A percentile compares a stretch with the other conserved stretches of the same genome.
phyloP scores from a whole-genome alignment of 1,140 invertebrate species.

The Charaxes varanes region DNA sequence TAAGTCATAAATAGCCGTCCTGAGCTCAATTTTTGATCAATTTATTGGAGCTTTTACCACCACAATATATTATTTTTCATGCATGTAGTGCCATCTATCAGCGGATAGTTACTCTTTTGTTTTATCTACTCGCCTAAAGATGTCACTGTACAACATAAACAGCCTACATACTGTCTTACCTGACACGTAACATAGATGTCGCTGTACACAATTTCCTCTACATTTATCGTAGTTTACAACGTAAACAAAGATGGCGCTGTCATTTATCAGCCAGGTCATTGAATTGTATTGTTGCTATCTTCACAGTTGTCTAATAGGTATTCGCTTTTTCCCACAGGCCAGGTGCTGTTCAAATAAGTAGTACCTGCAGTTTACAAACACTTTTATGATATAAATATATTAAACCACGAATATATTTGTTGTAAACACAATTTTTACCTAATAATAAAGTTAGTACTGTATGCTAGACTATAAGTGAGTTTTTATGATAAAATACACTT shows the following conservation, averaged over 20 bases:
- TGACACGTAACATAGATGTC: not conserved
- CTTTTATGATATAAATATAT: not conserved
- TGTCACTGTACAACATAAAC: not conserved
- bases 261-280: slow-evolving; percentile 23
- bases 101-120: not conserved
- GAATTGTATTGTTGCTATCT: slow-evolving; percentile 21
- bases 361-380: not conserved
- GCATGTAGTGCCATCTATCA: slow-evolving; percentile 7
- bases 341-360: slow-evolving; percentile 8
- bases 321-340: slow-evolving; percentile 26
- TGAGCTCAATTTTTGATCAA: no score
- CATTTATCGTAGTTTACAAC: not conserved
- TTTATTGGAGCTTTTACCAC: no score
- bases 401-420: not conserved
- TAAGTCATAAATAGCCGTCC: no score
- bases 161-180: not conserved
- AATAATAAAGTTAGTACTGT: not conserved
- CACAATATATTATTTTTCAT: no score
- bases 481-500: not conserved
- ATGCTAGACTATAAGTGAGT: not conserved
- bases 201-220: not conserved
- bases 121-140: slow-evolving; percentile 10
- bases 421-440: not conserved
- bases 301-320: slow-evolving; percentile 23
- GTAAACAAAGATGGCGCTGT: slow-evolving; percentile 21